Evolutionary conservation across 2,888 invertebrate genomes (phyloP).

Genomic region (Cryptosula pallasiana): DNA sequence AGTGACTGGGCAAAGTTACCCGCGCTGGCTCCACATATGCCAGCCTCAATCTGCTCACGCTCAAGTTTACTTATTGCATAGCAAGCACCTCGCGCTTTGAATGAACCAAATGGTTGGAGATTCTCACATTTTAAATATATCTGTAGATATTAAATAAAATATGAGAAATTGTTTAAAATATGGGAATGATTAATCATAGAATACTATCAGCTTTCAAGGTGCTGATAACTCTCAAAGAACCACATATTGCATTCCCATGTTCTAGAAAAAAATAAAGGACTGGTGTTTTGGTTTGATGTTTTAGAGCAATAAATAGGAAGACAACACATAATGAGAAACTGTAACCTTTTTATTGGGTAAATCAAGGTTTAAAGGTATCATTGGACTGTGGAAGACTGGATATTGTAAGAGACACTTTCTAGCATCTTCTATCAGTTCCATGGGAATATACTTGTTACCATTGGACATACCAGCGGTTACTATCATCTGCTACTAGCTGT

Average conservation of each 20-base stretch:
- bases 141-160: slow-evolving; percentile 30
- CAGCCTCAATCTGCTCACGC: slow-evolving; percentile 30
- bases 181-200: no score
- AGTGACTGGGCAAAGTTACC: slow-evolving; percentile 43
- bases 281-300: no score
- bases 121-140: slow-evolving; percentile 47
- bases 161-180: no score
- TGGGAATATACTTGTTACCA: not conserved
- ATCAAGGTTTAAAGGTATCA: slow-evolving; percentile 34
- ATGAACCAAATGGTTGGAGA: slow-evolving; percentile 45
- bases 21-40: slow-evolving; percentile 46
- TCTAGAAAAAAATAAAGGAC: no score
- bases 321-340: no score
- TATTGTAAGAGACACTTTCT: not conserved
- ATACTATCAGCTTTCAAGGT: no score
- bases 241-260: no score
- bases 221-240: no score
- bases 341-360: slow-evolving; percentile 7
- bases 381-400: slow-evolving; percentile 32
- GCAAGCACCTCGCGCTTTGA: slow-evolving; percentile 44
- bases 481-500: no score
- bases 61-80: slow-evolving; percentile 37
- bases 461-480: not conserved
- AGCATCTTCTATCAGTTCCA: not conserved
- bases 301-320: no score